Base-by-base conservation (phyloP, 2,113 vertebrate genomes). In the Haliaeetus leucogaster region DNA sequence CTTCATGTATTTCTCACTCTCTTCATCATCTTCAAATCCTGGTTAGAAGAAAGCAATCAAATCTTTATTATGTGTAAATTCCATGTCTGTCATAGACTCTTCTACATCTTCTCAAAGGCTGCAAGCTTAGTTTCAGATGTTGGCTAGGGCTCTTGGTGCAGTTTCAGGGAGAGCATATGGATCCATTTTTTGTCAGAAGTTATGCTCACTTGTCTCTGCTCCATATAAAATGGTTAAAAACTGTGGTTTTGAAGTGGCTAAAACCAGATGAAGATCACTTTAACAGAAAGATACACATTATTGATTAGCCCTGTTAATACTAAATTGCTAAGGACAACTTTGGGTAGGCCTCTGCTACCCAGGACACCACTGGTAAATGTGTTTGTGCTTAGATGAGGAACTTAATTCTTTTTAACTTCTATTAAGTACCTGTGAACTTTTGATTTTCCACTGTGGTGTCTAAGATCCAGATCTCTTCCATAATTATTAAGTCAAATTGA, bases 171-270 rank as follows among this genome's bases (percentile, higher is more conserved):
- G 17, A 47, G 20, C 7, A 22, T 73, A 5, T 61, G 12, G 40
- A 48, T 76, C 6, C 6, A 0, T 3, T 48, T 82, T 56, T 89
- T 89, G 34, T 43, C 43, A 47, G 42, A 93, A 84, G 22, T 56
- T 84, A 56, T 2, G 43, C 14, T 52, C 3, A 1, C 10, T 76
- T 0, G 2, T 45, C 34, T 42, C 0, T 62, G 16, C 22, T 52
- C 11, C 2, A 7, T 61, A 22, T 48, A 38, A 70, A 87, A 55
- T 45, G 3, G 7, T 48, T 73, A 53, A 65, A 65, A 83, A 15
- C 22, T 38, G 7, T 58, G 15, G 9, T 70, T 91, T 82, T 74
- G 34, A 74, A 70, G 27, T 22, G 17, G 11, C 43, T 84, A 26
- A 81, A 72, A 32, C 20, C 4, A 71, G 10, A 16, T 47, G 12